phyloP scores from a whole-genome alignment of 1,140 invertebrate genomes.

The Hylyphantes graminicola region DNA sequence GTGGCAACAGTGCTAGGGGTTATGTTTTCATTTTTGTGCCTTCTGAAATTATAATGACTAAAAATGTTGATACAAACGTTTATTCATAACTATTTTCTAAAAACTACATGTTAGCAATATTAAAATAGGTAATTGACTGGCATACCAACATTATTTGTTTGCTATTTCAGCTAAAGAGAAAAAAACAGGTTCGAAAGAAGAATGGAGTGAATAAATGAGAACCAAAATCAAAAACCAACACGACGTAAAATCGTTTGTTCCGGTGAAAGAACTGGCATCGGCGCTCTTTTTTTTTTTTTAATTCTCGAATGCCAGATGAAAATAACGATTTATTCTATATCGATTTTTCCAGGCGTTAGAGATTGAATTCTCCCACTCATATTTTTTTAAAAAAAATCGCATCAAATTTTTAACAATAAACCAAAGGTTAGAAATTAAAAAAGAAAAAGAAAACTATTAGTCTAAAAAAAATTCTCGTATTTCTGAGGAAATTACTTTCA shows the following conservation, averaged over 20 bases:
- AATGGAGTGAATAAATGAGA: too few relatives aligned
- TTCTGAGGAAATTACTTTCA: slow-evolving; percentile 28
- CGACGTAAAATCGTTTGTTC: slow-evolving; percentile 4
- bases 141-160: too few relatives aligned
- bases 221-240: not conserved
- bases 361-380: slow-evolving; percentile 19
- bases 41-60: too few relatives aligned
- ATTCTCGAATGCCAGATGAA: slow-evolving; percentile 36
- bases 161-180: too few relatives aligned
- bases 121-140: too few relatives aligned
- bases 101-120: too few relatives aligned
- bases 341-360: slow-evolving; percentile 17
- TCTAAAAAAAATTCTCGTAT: slow-evolving; percentile 37
- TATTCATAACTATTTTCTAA: too few relatives aligned
- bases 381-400: too few relatives aligned
- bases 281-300: not conserved
- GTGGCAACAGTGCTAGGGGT: too few relatives aligned
- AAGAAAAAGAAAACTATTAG: slow-evolving; percentile 10
- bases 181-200: too few relatives aligned
- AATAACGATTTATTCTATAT: slow-evolving; percentile 50
- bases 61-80: too few relatives aligned
- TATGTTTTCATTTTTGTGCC: too few relatives aligned
- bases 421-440: not conserved
- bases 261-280: not conserved
- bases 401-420: not conserved